Evolutionary conservation across 1,140 invertebrate genomes (phyloP).

Genomic region (Pemphigus obesinymphae): DNA sequence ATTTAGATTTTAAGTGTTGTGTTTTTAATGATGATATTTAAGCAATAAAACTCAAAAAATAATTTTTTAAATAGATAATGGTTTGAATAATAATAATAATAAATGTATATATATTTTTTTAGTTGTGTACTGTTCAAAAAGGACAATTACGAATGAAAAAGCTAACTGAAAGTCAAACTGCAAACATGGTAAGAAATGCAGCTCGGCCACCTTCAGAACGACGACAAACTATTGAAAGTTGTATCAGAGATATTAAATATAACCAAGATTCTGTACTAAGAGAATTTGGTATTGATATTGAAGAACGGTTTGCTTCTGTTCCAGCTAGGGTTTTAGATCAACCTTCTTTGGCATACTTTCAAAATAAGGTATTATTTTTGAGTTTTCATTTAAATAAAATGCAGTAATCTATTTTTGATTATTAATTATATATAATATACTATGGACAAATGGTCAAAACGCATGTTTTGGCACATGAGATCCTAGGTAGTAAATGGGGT

Average conservation of each 20-base stretch:
- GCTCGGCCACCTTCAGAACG: conserved; percentile 59
- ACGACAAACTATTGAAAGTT: conserved; percentile 60
- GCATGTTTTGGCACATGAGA: too few relatives aligned
- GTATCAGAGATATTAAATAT: conserved; percentile 51
- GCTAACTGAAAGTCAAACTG: conserved; percentile 58
- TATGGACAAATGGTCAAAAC: too few relatives aligned
- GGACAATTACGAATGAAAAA: conserved; percentile 60
- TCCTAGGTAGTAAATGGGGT: too few relatives aligned
- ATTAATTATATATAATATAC: too few relatives aligned
- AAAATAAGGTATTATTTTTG: background rate
- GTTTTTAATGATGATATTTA: background rate
- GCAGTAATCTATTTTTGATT: background rate
- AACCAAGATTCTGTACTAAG: conserved; percentile 53
- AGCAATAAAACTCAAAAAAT: background rate
- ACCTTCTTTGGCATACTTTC: conserved; percentile 55
- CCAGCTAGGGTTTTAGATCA: conserved; percentile 56
- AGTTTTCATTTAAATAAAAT: background rate
- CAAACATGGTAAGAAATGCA: conserved; percentile 60
- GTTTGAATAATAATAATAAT: background rate
- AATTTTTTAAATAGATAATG: background rate
- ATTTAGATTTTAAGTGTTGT: too few relatives aligned
- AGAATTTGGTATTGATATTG: conserved; percentile 60
- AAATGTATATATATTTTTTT: background rate
- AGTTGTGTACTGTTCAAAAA: conserved; percentile 30
- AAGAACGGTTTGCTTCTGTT: conserved; percentile 55